These are phyloP conservation scores for Bergia sp. DNA, from an alignment of 92 coral and sea anemone species.

Conservation along the genomic window DNA sequence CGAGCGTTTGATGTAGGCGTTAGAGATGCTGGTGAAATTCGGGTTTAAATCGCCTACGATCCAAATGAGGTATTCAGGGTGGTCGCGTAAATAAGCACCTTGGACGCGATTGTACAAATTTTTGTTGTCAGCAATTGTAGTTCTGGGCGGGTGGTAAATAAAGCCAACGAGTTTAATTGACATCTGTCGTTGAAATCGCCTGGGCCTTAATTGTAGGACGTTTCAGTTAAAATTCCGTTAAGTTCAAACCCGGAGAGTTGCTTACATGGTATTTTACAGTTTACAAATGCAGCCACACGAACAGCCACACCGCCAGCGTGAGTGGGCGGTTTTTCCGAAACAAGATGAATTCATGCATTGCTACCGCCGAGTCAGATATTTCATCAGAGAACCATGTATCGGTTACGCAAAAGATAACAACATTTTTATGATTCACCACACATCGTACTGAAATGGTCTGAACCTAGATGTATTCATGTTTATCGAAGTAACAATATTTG, in stretches of 20 bases:
- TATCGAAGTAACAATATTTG: no score
- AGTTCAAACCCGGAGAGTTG: no score
- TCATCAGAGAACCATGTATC: constrained; percentile 25
- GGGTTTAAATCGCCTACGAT: constrained; percentile 39
- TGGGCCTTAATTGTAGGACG: no score
- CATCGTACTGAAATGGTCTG: no score
- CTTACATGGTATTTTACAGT: not conserved
- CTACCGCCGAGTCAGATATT: constrained; percentile 35
- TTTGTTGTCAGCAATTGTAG: no score
- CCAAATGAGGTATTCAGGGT: constrained; percentile 34
- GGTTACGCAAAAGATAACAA: no score
- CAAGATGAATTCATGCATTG: constrained; percentile 36
- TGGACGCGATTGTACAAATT: not conserved
- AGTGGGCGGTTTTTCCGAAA: constrained; percentile 45
- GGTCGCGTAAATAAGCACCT: not conserved
- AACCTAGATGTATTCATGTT: no score
- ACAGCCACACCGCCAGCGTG: constrained; percentile 34
- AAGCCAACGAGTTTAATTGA: no score
- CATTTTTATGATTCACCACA: no score
- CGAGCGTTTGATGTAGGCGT: not conserved
- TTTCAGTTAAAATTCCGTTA: no score
- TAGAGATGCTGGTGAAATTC: constrained; percentile 13
- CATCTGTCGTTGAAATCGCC: no score
- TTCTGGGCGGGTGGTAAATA: no score
- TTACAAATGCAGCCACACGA: constrained; percentile 16